Evolutionary conservation across 1,140 invertebrate species (phyloP).

Genomic region (Hycleus cichorii): DNA sequence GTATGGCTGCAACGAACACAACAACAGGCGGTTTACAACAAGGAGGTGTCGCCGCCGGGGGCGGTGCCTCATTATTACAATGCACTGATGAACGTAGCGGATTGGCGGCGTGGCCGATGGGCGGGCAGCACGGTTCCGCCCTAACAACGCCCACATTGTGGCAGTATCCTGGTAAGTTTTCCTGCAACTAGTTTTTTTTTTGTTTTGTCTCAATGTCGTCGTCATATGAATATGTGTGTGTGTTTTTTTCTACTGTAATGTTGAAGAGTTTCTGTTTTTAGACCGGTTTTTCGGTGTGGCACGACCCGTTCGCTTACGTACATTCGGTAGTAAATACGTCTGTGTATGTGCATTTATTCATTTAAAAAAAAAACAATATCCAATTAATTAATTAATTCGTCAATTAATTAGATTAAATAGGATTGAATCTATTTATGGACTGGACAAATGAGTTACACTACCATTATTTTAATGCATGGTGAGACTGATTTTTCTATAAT

Average conservation of each 20-base stretch:
- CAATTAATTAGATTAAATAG: no score
- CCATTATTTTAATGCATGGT: no score
- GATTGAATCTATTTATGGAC: no score
- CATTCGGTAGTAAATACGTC: no score
- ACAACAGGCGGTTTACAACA: constrained; percentile 41
- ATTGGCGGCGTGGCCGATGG: constrained; percentile 44
- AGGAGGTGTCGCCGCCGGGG: constrained; percentile 43
- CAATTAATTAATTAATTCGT: no score
- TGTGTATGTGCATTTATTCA: no score
- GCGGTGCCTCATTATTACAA: constrained; percentile 45
- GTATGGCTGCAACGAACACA: constrained; percentile 40
- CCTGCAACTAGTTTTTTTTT: background rate
- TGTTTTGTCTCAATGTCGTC: background rate
- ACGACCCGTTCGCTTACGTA: background rate
- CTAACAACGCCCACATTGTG: constrained; percentile 56
- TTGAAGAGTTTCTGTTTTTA: constrained; percentile 27
- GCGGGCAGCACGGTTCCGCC: constrained; percentile 42
- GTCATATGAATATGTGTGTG: constrained; percentile 1
- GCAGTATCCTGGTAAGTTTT: constrained; percentile 62
- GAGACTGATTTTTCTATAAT: no score
- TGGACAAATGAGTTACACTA: no score
- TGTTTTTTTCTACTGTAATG: constrained; percentile 13
- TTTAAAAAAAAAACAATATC: no score
- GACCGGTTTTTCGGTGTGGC: constrained; percentile 32
- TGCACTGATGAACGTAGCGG: constrained; percentile 46